These are phyloP conservation scores for Azemiops feae DNA, from an alignment of 2,113 vertebrate species.

Conservation along the genomic window DNA sequence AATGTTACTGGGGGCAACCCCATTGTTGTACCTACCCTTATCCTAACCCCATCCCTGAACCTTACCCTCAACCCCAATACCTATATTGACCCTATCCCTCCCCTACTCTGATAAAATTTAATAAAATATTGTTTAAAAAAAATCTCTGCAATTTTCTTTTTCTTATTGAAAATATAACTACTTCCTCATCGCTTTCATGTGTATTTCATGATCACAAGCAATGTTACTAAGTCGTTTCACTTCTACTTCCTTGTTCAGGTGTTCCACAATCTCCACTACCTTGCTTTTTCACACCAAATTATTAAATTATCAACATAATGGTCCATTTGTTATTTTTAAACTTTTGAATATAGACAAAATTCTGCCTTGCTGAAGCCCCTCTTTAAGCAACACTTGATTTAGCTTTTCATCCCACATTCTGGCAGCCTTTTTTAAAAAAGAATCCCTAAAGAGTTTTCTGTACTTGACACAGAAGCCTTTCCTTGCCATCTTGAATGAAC, in stretches of 20 bases:
- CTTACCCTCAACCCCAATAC: too few relatives aligned
- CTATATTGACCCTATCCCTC: too few relatives aligned
- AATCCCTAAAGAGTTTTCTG: not conserved
- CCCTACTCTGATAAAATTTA: too few relatives aligned
- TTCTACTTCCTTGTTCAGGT: not conserved
- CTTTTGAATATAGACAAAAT: not conserved
- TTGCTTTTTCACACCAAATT: not conserved
- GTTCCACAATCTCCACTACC: not conserved
- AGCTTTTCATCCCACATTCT: not conserved
- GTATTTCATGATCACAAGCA: not conserved
- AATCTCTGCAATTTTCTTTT: not conserved
- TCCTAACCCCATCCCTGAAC: too few relatives aligned
- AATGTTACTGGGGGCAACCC: too few relatives aligned
- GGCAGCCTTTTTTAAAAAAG: not conserved
- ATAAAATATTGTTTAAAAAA: too few relatives aligned
- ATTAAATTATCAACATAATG: not conserved
- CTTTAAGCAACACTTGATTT: not conserved
- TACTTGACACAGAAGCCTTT: not conserved
- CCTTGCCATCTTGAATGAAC: not conserved
- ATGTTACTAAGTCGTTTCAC: not conserved
- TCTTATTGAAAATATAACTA: not conserved
- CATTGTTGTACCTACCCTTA: too few relatives aligned
- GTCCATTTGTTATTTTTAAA: not conserved
- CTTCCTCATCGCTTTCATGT: not conserved
- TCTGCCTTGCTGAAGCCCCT: not conserved